A percentile compares a stretch with the other conserved stretches of the same genome.
These are phyloP conservation scores for Trissolcus japonicus DNA, from an alignment of 2,888 invertebrate species.

Conservation along the genomic window DNA sequence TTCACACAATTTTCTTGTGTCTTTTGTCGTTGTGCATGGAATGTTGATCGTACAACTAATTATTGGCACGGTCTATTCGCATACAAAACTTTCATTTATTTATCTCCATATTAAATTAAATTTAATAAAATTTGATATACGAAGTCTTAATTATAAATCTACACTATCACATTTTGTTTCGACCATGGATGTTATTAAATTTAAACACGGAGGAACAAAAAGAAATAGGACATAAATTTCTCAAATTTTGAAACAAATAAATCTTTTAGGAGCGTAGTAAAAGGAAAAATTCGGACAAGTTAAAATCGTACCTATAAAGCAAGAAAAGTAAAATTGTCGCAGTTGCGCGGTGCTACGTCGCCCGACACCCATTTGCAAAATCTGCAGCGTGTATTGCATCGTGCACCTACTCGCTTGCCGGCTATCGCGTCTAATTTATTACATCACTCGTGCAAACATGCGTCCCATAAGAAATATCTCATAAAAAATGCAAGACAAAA, in stretches of 20 bases:
- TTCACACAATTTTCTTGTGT: no score
- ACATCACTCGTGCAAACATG: slow-evolving; percentile 21
- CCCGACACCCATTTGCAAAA: slow-evolving; percentile 17
- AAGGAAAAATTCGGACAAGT: not conserved
- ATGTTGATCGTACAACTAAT: no score
- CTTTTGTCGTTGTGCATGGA: no score
- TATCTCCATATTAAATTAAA: no score
- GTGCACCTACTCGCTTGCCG: slow-evolving; percentile 13
- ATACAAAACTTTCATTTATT: no score
- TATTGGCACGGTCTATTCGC: no score
- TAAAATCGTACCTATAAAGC: slow-evolving; percentile 11
- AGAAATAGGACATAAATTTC: no score
- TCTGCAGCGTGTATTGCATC: slow-evolving; percentile 23
- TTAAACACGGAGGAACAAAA: not conserved
- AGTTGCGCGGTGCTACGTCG: slow-evolving; percentile 8
- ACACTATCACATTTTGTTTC: not conserved
- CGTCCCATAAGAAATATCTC: not conserved
- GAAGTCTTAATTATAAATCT: no score
- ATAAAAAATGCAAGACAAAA: slow-evolving; percentile 17
- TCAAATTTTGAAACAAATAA: slow-evolving; percentile 1
- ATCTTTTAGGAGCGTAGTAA: not conserved
- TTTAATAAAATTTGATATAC: no score
- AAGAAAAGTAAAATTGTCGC: slow-evolving; percentile 8
- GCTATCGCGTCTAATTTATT: slow-evolving; percentile 32
- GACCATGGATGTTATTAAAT: not conserved